phyloP scores from a whole-genome alignment of 2,797 vertebrate genomes.

The Alca torda region DNA sequence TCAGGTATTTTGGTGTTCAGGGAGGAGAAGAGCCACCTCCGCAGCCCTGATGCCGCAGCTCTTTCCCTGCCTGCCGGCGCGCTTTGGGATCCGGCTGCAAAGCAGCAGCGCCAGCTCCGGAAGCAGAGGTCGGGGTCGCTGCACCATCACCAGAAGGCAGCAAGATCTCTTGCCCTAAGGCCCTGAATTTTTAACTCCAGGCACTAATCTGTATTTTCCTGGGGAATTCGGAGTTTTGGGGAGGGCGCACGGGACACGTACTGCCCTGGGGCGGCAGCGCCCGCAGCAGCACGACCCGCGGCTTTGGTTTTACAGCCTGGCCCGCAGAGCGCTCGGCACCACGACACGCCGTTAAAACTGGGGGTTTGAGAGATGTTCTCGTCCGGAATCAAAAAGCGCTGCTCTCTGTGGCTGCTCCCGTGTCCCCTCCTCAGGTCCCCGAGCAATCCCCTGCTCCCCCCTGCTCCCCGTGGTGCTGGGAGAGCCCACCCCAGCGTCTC shows the following conservation, averaged over 20 bases:
- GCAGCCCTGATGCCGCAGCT: too few species aligned
- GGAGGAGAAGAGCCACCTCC: neutral
- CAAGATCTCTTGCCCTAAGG: neutral
- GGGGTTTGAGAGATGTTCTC: neutral
- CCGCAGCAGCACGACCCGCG: neutral
- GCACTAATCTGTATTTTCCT: too few species aligned
- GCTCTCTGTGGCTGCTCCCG: neutral
- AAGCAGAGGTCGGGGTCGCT: neutral
- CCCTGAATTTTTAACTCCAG: neutral
- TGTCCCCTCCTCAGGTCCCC: neutral
- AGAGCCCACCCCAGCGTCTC: neutral
- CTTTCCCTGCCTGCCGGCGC: fast-evolving
- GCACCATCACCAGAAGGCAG: neutral
- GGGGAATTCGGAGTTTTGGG: fast-evolving
- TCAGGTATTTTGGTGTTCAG: neutral
- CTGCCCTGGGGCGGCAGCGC: neutral
- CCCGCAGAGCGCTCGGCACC: neutral
- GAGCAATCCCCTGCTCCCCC: neutral
- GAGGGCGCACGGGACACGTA: fast-evolving
- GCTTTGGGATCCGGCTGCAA: neutral
- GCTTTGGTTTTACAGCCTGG: neutral
- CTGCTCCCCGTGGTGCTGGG: fast-evolving
- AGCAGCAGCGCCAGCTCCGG: neutral
- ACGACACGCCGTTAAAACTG: neutral
- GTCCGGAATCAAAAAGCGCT: neutral